Evolutionary conservation across 2,888 invertebrate species (phyloP), one percentile per base, ranked within the genome.

Genomic region (Pollenia labialis): DNA sequence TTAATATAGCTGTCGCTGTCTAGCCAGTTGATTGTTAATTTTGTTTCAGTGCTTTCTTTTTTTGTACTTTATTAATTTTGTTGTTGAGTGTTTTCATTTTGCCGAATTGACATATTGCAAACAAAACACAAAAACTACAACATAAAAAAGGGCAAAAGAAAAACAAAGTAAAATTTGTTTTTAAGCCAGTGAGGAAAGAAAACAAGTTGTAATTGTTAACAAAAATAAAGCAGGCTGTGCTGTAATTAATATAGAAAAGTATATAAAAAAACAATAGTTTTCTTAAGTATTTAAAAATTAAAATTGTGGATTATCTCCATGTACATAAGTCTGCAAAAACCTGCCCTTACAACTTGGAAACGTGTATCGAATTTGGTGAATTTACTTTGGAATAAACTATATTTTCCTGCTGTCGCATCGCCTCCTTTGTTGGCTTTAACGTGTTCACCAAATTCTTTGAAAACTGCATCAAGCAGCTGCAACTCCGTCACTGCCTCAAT

Each of bases 261-360:
- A n/a, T 46, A 81, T 79, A 48, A 54, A 79, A 80, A 75, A 58
- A 62, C n/a, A 56, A 3, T 16, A 50, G 48, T 56, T 11, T 16
- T 16, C 16, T 10, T 10, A 46, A 42, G 52, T 7, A 6, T 32
- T 32, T 32, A 18, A 40, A 60, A 56, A 52, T 46, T 71, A 11
- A 10, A 46, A 40, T 46, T 54, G 71, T 74, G 82, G 79, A 68
- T 79, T 88, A 90, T 90, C 82, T 76, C 90, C 90, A 91, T 91
- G 91, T 90, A 90, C 90, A 91, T 90, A 89, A 89, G 89, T 85
- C 94, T 95, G 94, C 95, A 95, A 94, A 95, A 95, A 94, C 95
- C 96, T 93, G 95, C 95, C 91, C 94, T 94, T 90, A 94, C 95
- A 94, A 96, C 95, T 95, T 96, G 95, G 96, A 95, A 95, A 94